These are phyloP conservation scores for Steromphala cineraria DNA, from an alignment of 2,888 invertebrate species.

Conservation along the genomic window DNA sequence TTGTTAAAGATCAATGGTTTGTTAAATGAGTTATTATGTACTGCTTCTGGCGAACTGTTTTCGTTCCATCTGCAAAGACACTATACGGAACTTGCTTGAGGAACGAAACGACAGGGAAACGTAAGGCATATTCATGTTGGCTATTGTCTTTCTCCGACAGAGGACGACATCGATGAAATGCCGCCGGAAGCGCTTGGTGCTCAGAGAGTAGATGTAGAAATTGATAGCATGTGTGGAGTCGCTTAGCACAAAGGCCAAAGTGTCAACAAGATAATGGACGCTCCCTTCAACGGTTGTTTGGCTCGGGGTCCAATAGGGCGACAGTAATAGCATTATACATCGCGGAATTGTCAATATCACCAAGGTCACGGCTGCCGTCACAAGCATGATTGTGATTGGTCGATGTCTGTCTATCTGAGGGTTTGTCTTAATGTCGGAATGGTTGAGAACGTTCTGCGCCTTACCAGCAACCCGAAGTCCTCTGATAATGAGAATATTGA, in stretches of 20 bases:
- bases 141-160: slow-evolving; percentile 18
- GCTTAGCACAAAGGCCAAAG: slow-evolving; percentile 44
- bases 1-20: too few relatives aligned
- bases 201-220: slow-evolving; percentile 61
- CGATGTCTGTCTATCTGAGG: neutral
- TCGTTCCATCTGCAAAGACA: too few relatives aligned
- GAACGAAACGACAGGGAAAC: too few relatives aligned
- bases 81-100: too few relatives aligned
- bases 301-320: neutral
- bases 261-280: slow-evolving; percentile 21
- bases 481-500: slow-evolving; percentile 33
- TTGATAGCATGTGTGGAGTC: slow-evolving; percentile 62
- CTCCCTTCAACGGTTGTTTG: slow-evolving; percentile 13
- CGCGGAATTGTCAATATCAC: neutral
- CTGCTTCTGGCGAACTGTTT: too few relatives aligned
- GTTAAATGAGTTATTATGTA: too few relatives aligned
- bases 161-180: slow-evolving; percentile 47
- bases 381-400: slow-evolving; percentile 38
- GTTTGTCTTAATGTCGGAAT: neutral
- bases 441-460: neutral
- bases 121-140: too few relatives aligned
- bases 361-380: slow-evolving; percentile 27
- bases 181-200: slow-evolving; percentile 52
- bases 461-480: slow-evolving; percentile 33
- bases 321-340: slow-evolving; percentile 33